phyloP scores from a whole-genome alignment of 2,888 invertebrate species.

The Thera britannica region DNA sequence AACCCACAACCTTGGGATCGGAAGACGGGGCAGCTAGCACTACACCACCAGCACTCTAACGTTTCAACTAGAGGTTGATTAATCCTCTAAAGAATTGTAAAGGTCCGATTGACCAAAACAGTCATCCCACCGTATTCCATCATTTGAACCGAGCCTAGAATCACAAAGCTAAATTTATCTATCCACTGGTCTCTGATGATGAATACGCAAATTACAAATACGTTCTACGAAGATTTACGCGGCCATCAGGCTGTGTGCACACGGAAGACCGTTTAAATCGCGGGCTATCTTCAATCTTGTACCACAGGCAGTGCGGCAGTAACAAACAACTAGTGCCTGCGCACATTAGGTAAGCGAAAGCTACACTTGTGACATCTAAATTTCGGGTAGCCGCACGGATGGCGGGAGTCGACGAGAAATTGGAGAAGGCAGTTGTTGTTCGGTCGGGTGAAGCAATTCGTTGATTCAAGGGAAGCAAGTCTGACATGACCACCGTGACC shows the following conservation, averaged over 20 bases:
- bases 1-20: too few species aligned
- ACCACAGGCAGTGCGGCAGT: constrained; percentile 71
- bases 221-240: constrained; percentile 40
- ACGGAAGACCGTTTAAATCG: constrained; percentile 71
- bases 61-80: too few species aligned
- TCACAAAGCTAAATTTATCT: constrained; percentile 37
- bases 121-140: constrained; percentile 2
- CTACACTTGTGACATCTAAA: constrained; percentile 82
- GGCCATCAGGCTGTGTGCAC: constrained; percentile 51
- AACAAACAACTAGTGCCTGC: constrained; percentile 75
- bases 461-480: too few species aligned
- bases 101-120: too few species aligned
- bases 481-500: too few species aligned
- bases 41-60: too few species aligned
- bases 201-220: constrained; percentile 47
- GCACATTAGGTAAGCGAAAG: constrained; percentile 75
- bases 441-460: too few species aligned
- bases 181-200: constrained; percentile 39
- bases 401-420: constrained; percentile 34
- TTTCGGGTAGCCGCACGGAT: constrained; percentile 77
- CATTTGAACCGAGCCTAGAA: constrained; percentile 8
- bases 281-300: constrained; percentile 78
- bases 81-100: too few species aligned
- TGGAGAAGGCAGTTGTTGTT: constrained; percentile 34
- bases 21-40: too few species aligned